Conservation (phyloP, 2,888 invertebrate genomes). For the Clusia tigrina region DNA sequence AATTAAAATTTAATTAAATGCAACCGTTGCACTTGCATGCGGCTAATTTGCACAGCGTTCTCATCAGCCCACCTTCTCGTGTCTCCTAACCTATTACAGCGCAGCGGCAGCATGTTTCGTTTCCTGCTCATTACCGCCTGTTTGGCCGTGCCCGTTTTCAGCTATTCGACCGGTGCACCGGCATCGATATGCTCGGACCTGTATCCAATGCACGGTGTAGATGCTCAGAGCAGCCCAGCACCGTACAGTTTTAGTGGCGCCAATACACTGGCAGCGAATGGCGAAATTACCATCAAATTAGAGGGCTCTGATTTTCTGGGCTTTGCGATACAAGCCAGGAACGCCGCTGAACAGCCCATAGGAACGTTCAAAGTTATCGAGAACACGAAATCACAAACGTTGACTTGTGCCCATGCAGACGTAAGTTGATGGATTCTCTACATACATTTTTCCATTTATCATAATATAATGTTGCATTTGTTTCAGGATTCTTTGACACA, state of each 20-base stretch:
- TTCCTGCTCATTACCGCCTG: conserved; percentile 47
- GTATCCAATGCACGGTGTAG: conserved; percentile 73
- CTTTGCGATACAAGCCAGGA: conserved; percentile 73
- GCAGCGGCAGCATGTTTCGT: conserved; percentile 49
- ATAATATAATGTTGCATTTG: background rate
- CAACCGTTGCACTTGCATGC: background rate
- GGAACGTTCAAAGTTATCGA: conserved; percentile 70
- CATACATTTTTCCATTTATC: background rate
- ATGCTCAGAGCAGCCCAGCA: conserved; percentile 66
- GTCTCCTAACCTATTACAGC: too few species aligned
- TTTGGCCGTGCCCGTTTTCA: conserved; percentile 50
- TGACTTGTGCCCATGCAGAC: conserved; percentile 51
- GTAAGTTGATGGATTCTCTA: conserved; percentile 40
- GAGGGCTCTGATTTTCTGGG: conserved; percentile 69
- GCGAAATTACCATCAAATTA: conserved; percentile 65
- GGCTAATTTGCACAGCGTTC: background rate
- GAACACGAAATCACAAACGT: conserved; percentile 61
- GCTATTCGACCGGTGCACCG: conserved; percentile 73
- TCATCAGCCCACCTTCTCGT: too few species aligned
- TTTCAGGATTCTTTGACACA: conserved; percentile 75
- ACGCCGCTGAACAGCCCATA: conserved; percentile 68
- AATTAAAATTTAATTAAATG: background rate
- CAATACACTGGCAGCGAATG: conserved; percentile 62
- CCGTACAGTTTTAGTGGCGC: conserved; percentile 69
- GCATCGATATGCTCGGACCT: conserved; percentile 69